phyloP scores from a whole-genome alignment of 2,888 invertebrate species.

The Amphiduros pacificus region DNA sequence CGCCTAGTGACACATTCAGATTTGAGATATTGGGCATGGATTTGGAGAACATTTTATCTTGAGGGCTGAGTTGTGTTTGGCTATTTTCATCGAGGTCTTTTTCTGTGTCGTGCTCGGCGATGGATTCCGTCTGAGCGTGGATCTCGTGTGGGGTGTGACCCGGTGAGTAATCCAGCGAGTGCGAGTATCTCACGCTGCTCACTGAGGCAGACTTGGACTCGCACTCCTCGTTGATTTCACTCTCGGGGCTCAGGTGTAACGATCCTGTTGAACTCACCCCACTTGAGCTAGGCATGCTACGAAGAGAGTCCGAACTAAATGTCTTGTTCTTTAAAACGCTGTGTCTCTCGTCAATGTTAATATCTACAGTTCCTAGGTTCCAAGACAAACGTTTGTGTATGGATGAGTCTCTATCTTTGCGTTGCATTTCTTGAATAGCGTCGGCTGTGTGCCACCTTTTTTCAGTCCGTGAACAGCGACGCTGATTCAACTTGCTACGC shows the following conservation, averaged over 20 bases:
- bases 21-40: conserved; percentile 27
- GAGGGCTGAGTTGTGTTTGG: not conserved
- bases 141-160: not conserved
- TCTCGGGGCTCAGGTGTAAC: conserved; percentile 52
- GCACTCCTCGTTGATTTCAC: conserved; percentile 43
- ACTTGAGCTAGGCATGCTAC: conserved; percentile 60
- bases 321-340: conserved; percentile 45
- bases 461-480: conserved; percentile 44
- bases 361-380: conserved; percentile 63
- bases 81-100: not conserved
- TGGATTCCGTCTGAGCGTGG: not conserved
- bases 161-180: not conserved
- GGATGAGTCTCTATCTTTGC: conserved; percentile 53
- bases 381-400: conserved; percentile 69
- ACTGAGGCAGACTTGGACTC: conserved; percentile 7
- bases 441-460: conserved; percentile 71
- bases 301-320: conserved; percentile 58
- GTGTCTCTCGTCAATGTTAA: conserved; percentile 37
- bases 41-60: conserved; percentile 15
- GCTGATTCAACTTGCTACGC: conserved; percentile 49
- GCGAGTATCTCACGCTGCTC: conserved; percentile 2
- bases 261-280: conserved; percentile 61
- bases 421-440: conserved; percentile 67
- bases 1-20: conserved; percentile 20
- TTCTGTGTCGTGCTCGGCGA: not conserved